phyloP scores from a whole-genome alignment of 2,888 invertebrate genomes.

The Oxytorus armatus region DNA sequence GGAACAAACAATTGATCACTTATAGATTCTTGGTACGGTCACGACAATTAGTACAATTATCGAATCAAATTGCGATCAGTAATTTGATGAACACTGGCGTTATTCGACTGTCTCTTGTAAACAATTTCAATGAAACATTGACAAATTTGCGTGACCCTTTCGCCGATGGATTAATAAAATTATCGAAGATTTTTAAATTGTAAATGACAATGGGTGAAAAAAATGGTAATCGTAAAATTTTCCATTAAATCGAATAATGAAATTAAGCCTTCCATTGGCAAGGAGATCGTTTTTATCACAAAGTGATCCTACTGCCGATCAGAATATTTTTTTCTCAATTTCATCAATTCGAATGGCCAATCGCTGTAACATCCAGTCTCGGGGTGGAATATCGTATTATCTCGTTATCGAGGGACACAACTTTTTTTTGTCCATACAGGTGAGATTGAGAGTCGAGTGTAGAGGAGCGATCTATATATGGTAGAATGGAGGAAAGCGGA shows the following conservation, averaged over 20 bases:
- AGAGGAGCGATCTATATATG: slow-evolving; percentile 6
- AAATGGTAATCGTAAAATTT: slow-evolving; percentile 30
- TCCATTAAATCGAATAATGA: slow-evolving; percentile 48
- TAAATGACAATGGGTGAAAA: slow-evolving; percentile 3
- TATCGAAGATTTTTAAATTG: background rate
- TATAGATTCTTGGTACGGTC: no score
- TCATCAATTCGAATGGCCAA: background rate
- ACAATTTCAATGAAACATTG: no score
- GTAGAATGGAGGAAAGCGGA: slow-evolving; percentile 43
- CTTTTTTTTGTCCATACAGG: slow-evolving; percentile 45
- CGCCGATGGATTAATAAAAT: no score
- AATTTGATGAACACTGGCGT: no score
- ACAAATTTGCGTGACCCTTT: no score
- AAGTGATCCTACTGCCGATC: slow-evolving; percentile 16
- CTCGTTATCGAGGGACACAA: slow-evolving; percentile 30
- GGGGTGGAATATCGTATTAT: background rate
- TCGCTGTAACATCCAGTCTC: slow-evolving; percentile 1
- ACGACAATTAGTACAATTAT: no score
- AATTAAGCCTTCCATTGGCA: slow-evolving; percentile 40
- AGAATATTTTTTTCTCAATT: background rate
- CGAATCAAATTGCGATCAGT: no score
- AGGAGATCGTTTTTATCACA: slow-evolving; percentile 6
- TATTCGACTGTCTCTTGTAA: slow-evolving; percentile 5
- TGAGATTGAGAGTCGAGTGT: slow-evolving; percentile 31
- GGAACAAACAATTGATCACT: background rate